Evolutionary conservation across 2,797 vertebrate genomes (phyloP), one percentile per base, ranked within the genome.

Genomic region (Anomalospiza imberbis): DNA sequence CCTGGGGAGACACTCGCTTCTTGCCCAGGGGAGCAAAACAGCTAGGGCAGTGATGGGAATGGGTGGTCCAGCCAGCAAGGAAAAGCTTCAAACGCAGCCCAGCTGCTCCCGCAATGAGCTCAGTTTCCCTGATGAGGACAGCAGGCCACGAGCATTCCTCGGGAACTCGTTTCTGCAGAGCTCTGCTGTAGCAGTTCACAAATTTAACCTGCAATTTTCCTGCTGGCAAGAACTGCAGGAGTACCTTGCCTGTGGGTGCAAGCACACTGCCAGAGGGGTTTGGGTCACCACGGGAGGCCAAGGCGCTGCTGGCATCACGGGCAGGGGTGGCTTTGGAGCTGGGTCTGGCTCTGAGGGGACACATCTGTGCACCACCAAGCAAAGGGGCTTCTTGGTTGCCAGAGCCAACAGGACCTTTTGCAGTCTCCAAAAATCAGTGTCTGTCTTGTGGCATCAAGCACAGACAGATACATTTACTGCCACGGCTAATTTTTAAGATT

Each of bases 101-200:
- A 95, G 92, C 91, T 94, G 93, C 81, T 95, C 84, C 81, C 3
- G 0, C 6, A 6, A 81, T 95, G 92, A 97, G 91, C 93, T 96
- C 90, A 94, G 92, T 85, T 82, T 85, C 86, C 91, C 84, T 72
- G 79, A 89, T 31, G 66, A 77, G 79, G 91, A 87, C 89, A 67
- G 72, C 94, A 92, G 72, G 81, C 91, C 25, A 2, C 0, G 4
- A 91, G 81, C 84, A 60, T 86, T 94, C 77, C 83, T 91, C 29
- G 2, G 67, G 60, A 96, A 70, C 50, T 44, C 13, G 1, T 74
- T 92, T 72, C 68, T 91, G 81, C 85, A 91, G 40, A 85, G 67
- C 63, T 87, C 21, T 71, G 75, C 81, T 61, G 61, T 2, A 74
- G 47, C 25, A 57, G 31, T 34, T 85, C 87, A 62, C 66, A 20